Conservation (phyloP, 2,888 invertebrate species). For the Apoderus coryli region DNA sequence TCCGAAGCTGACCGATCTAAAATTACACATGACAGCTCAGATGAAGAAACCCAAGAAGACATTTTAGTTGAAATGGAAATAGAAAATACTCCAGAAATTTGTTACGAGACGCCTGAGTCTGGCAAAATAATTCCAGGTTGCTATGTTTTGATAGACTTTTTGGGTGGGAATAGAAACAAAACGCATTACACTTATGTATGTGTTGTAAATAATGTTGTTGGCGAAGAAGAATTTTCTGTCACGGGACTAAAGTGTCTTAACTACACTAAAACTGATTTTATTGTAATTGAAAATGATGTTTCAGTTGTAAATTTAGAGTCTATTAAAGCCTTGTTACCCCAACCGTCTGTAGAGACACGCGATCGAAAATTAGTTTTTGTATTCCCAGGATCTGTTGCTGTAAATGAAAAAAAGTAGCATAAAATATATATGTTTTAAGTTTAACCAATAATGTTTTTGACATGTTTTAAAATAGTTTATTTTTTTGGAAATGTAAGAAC, state of each 20-base stretch:
- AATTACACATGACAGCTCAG: not conserved
- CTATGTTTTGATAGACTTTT: constrained; percentile 2
- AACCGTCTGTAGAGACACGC: not conserved
- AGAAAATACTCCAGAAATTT: constrained; percentile 1
- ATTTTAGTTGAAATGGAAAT: not conserved
- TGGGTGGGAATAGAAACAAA: not conserved
- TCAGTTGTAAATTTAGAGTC: not conserved
- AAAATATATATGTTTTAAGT: not conserved
- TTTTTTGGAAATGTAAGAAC: constrained; percentile 2
- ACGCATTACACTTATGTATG: constrained; percentile 1
- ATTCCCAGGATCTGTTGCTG: not conserved
- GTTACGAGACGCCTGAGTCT: constrained; percentile 1
- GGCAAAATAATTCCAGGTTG: not conserved
- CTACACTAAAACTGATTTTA: not conserved
- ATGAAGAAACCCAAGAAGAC: not conserved
- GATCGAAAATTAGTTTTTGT: not conserved
- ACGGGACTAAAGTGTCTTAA: not conserved
- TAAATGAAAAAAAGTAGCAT: constrained; percentile 3
- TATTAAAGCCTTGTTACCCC: not conserved
- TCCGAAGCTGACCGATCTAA: no score
- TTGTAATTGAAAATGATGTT: not conserved
- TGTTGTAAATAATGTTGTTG: not conserved
- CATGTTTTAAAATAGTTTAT: not conserved
- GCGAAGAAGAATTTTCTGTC: not conserved
- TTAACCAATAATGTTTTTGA: no score